These are phyloP conservation scores for Colaptes auratus DNA, from an alignment of 2,113 vertebrate species.

Conservation along the genomic window DNA sequence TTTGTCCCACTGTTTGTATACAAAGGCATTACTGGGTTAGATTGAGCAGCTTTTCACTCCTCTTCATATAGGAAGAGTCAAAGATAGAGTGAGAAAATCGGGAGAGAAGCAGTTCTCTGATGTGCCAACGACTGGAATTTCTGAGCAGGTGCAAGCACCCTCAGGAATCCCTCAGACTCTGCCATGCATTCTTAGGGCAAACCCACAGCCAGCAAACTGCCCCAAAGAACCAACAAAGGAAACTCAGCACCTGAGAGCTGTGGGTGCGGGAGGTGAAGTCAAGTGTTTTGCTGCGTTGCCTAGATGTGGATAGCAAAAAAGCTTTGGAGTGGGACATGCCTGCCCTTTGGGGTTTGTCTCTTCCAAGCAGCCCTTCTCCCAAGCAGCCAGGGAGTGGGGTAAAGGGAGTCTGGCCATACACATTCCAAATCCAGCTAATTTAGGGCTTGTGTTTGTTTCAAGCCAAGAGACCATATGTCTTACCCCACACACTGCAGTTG, in stretches of 20 bases:
- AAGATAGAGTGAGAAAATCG: background rate
- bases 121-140: background rate
- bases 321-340: background rate
- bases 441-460: background rate
- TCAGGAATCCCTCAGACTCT: background rate
- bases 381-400: background rate
- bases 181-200: background rate
- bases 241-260: background rate
- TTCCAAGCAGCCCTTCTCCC: background rate
- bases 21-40: background rate
- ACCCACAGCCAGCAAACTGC: background rate
- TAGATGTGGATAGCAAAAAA: background rate
- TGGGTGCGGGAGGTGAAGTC: background rate
- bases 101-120: background rate
- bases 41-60: background rate
- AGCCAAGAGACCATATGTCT: background rate
- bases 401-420: background rate
- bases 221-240: background rate
- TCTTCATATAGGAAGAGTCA: background rate
- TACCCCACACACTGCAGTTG: background rate
- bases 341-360: background rate
- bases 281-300: background rate
- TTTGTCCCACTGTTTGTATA: background rate
- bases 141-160: constrained; percentile 19
- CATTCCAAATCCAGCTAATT: background rate